Conservation (phyloP, 2,888 invertebrate genomes). For the Xestia sexstrigata region DNA sequence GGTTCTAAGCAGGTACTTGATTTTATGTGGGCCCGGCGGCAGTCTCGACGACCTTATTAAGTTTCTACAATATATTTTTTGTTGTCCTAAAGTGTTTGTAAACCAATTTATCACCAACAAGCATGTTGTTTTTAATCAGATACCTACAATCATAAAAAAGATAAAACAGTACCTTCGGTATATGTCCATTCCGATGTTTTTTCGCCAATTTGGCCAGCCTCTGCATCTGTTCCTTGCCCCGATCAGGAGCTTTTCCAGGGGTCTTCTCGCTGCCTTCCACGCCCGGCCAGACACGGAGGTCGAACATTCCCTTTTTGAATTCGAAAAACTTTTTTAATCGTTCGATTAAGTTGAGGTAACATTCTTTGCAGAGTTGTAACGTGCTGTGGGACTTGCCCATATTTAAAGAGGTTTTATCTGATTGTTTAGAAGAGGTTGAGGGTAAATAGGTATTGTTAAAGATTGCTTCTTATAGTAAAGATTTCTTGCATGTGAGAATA, state of each 20-base stretch:
- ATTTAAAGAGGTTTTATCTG: not conserved
- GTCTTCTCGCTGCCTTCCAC: slow-evolving; percentile 95
- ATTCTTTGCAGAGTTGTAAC: slow-evolving; percentile 71
- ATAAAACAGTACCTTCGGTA: slow-evolving; percentile 93
- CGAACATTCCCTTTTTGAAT: slow-evolving; percentile 93
- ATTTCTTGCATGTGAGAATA: not conserved
- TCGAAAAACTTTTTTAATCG: slow-evolving; percentile 73
- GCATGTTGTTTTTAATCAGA: too few relatives aligned
- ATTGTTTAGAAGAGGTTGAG: not conserved
- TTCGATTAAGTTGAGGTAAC: slow-evolving; percentile 68
- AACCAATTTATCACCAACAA: not conserved
- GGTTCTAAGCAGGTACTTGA: not conserved
- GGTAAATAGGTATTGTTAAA: not conserved
- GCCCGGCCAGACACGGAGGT: slow-evolving; percentile 97
- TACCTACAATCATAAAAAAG: not conserved
- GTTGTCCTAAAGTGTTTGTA: too few relatives aligned
- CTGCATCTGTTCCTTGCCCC: slow-evolving; percentile 96
- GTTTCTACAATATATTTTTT: not conserved
- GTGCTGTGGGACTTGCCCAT: slow-evolving; percentile 79
- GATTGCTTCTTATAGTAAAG: too few relatives aligned
- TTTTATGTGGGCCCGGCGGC: not conserved
- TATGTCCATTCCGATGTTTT: slow-evolving; percentile 98
- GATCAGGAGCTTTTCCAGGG: slow-evolving; percentile 96
- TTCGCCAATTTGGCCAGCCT: slow-evolving; percentile 97
- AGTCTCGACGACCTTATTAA: not conserved